These are phyloP conservation scores for Enteromius treurensis DNA, from an alignment of 2,797 vertebrate species.

Conservation along the genomic window DNA sequence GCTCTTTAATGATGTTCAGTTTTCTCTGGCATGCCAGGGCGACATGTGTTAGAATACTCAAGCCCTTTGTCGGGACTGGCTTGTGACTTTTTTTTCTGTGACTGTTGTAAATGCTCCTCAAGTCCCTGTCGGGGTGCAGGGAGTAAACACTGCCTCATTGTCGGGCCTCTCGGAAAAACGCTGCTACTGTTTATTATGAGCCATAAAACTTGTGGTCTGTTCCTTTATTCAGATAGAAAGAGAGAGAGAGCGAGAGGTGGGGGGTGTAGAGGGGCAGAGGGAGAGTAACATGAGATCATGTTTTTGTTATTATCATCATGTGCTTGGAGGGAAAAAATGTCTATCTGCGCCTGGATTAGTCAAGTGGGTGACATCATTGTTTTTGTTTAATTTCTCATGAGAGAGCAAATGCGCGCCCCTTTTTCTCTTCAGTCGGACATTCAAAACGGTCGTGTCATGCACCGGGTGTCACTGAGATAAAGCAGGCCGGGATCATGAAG, in stretches of 20 bases:
- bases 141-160: conserved; percentile 84
- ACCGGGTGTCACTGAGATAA: conserved; percentile 26
- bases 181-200: conserved; percentile 80
- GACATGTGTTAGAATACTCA: conserved; percentile 64
- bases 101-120: conserved; percentile 73
- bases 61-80: conserved; percentile 47
- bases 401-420: conserved; percentile 58
- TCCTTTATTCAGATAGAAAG: conserved; percentile 63
- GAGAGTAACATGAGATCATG: conserved; percentile 76
- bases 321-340: conserved; percentile 76
- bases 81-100: conserved; percentile 62
- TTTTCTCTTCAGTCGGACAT: conserved; percentile 27
- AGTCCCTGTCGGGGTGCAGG: conserved; percentile 75
- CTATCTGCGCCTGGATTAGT: conserved; percentile 79
- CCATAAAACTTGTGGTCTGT: conserved; percentile 65
- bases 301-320: conserved; percentile 82
- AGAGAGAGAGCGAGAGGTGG: conserved; percentile 53
- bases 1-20: conserved; percentile 61
- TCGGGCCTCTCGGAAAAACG: conserved; percentile 69
- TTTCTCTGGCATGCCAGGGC: conserved; percentile 56
- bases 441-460: conserved; percentile 1
- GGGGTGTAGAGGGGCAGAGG: conserved; percentile 57
- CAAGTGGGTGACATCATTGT: conserved; percentile 81
- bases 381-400: conserved; percentile 79
- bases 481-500: conserved; percentile 9